Conservation (phyloP, 2,888 invertebrate genomes). For the Dyspetes luteomarginatus region DNA sequence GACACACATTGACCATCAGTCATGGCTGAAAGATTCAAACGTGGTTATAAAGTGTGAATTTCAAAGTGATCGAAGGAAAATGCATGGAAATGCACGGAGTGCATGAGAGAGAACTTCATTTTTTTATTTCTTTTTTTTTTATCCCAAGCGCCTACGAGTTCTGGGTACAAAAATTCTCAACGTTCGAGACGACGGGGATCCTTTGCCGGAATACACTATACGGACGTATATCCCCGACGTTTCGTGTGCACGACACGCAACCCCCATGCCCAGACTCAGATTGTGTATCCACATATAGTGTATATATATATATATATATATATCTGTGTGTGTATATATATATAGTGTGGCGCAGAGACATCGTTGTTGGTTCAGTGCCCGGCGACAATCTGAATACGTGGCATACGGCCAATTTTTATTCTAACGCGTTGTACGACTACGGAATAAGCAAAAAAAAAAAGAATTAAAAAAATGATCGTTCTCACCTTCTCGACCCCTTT, state of each 20-base stretch:
- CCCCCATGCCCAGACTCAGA: neutral
- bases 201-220: constrained; percentile 37
- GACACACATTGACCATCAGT: constrained; percentile 41
- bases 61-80: constrained; percentile 36
- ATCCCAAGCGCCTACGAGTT: neutral
- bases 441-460: constrained; percentile 1
- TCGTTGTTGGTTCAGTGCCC: constrained; percentile 23
- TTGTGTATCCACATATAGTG: neutral
- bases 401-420: constrained; percentile 56
- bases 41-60: neutral
- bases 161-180: constrained; percentile 43
- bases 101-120: constrained; percentile 16
- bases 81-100: constrained; percentile 26
- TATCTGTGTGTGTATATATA: neutral
- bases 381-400: constrained; percentile 55
- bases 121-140: constrained; percentile 1
- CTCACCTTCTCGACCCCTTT: constrained; percentile 35
- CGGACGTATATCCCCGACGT: constrained; percentile 39
- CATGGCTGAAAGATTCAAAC: constrained; percentile 25
- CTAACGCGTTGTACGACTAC: constrained; percentile 37
- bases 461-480: constrained; percentile 5
- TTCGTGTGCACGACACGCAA: constrained; percentile 25
- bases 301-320: too few relatives aligned
- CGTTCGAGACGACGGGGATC: constrained; percentile 9
- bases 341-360: neutral